A percentile compares a stretch with the other conserved stretches of the same genome.
Evolutionary conservation across 2,113 vertebrate species (phyloP).

Genomic region (Pan troglodytes): NHGRI_mPanTro3-v2.1_pri NC_086016.1:34736001-34736500

Average conservation of each 20-base stretch:
- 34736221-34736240: not conserved
- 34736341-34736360: not conserved
- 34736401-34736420: not conserved
- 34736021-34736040: not conserved
- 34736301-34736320: not conserved
- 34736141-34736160: not conserved
- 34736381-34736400: not conserved
- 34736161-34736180: not conserved
- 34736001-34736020: not conserved
- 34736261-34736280: not conserved
- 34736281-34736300: not conserved
- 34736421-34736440: not conserved
- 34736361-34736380: not conserved
- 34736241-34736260: not conserved
- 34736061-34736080: not conserved
- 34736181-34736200: not conserved
- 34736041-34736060: not conserved
- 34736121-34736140: not conserved
- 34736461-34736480: not conserved
- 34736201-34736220: not conserved
- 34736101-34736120: not conserved
- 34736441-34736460: not conserved
- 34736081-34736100: not conserved
- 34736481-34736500: not conserved
- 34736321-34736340: not conserved